Evolutionary conservation across 2,888 invertebrate genomes (phyloP), one percentile per base, ranked within the genome.

Genomic region (Drosophila tripunctata): DNA sequence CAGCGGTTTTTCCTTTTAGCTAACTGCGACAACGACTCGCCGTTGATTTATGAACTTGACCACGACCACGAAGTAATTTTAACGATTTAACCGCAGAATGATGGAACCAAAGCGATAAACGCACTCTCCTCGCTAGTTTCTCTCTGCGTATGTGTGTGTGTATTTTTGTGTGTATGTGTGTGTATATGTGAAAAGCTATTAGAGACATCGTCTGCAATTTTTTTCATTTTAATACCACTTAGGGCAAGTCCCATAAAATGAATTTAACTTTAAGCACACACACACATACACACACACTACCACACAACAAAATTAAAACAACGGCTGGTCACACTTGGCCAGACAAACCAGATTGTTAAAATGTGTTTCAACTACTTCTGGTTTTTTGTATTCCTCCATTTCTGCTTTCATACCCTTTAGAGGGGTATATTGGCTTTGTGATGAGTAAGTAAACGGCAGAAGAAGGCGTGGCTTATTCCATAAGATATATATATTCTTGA

Each of bases 11-110:
- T 78, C 70, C 70, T 77, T 69, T 84, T 64, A 74, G 67, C 78
- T 51, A 74, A 73, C 65, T 67, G 75, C 72, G 76, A 70, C 76
- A 70, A 60, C 33, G 56, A 56, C 48, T 52, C 60, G 62, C 60
- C 62, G 69, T 88, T 87, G 87, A 88, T 87, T 87, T 87, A 87
- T 87, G 84, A 87, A 88, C 88, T 88, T 83, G 84, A 88, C 78
- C 87, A 78, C 71, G 71, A 68, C 81, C 87, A 83, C 79, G 68
- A 72, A 80, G 78, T 84, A 69, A 85, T 81, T 78, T 82, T 70
- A 82, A 75, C 79, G 77, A 85, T 85, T 87, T 87, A 87, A 87
- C 81, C 81, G 86, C 81, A 85, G 85, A 81, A 87, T 81, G 81
- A 81, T 87, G 82, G 72, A 81, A 85, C 79, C 85, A 65, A 56